phyloP scores from a whole-genome alignment of 2,888 invertebrate genomes.

The Incurvaria masculella region DNA sequence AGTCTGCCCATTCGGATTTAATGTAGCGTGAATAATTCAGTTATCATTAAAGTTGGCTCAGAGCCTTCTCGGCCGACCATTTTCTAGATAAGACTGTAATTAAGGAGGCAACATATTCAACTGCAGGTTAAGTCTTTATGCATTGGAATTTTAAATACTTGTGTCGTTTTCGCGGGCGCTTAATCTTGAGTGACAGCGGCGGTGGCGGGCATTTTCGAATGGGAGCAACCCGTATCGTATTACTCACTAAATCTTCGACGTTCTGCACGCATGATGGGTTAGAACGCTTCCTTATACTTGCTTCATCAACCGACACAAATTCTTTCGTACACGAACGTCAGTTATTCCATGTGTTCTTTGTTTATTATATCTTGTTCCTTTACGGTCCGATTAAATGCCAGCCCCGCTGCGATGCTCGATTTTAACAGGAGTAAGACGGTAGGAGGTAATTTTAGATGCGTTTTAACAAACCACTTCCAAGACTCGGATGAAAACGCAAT shows the following conservation, averaged over 20 bases:
- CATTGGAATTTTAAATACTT: background rate
- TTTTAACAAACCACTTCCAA: background rate
- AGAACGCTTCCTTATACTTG: background rate
- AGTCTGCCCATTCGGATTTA: constrained; percentile 20
- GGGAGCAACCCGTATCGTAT: background rate
- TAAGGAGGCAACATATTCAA: background rate
- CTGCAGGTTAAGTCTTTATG: background rate
- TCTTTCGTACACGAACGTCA: background rate
- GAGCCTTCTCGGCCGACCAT: background rate
- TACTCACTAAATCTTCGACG: background rate
- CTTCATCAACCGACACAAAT: background rate
- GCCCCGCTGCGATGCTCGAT: background rate
- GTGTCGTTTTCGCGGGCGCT: background rate
- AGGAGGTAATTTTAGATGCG: background rate
- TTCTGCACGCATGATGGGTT: background rate
- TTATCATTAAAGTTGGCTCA: constrained; percentile 23
- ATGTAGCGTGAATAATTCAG: constrained; percentile 28
- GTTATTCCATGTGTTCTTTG: background rate
- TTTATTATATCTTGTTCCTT: background rate
- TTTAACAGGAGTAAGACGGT: background rate
- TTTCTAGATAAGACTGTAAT: background rate
- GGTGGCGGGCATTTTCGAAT: background rate
- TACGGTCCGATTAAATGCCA: background rate
- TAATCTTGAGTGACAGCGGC: background rate
- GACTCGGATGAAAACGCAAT: too few relatives aligned